Evolutionary conservation across 2,113 vertebrate species (phyloP), one percentile per base, ranked within the genome.

Genomic region (Onychorhynchus coronatus): DNA sequence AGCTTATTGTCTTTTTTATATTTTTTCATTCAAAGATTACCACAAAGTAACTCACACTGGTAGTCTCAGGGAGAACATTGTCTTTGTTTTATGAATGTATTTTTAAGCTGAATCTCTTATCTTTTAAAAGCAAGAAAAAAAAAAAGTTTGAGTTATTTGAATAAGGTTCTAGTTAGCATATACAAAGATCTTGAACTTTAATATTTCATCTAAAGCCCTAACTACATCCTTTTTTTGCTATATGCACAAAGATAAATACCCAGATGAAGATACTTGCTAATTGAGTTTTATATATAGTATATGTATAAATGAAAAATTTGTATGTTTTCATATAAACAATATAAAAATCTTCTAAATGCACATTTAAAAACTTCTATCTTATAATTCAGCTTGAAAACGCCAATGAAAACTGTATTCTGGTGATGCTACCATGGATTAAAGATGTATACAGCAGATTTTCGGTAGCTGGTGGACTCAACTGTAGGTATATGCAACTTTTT

Each of bases 51-150:
- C 52, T 94, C 68, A 85, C 88, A 96, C 85, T 96, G 96, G 96
- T 97, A 97, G 96, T 97, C 97, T 97, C 97, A 97, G 97, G 97
- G 95, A 97, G 93, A 97, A 95, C 80, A 86, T 30, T 77, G 93
- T 96, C 82, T 95, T 97, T 96, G 78, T 97, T 97, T 97, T 96
- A 97, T 97, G 96, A 97, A 97, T 97, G 97, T 97, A 97, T 96
- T 97, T 97, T 96, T 93, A 95, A 97, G 88, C 91, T 91, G 87
- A 97, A 94, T 87, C 85, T 97, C 88, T 94, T 96, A 53, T 53
- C 88, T 96, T 95, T 96, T 91, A 95, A 96, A 95, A 88, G 81
- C 91, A 70, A 42, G 44, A 82, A 82, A 96, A 84, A 90, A 89
- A 50, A 80, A 56, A 49, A n/a, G n/a, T 88, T 67, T 92, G 63